These are phyloP conservation scores for Catharus fuscescens DNA, from an alignment of 2,113 vertebrate species.

Conservation along the genomic window DNA sequence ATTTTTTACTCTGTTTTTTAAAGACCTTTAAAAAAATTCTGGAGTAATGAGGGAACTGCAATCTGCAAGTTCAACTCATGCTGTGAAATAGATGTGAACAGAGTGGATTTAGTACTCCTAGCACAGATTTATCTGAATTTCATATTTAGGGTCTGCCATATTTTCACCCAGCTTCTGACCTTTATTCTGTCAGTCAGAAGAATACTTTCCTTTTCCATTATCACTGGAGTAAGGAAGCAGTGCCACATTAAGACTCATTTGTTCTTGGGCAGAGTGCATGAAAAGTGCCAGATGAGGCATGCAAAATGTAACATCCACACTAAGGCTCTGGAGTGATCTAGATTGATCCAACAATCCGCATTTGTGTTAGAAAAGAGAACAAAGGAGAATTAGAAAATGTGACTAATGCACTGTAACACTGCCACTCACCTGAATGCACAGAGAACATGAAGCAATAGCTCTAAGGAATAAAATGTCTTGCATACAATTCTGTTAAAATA, in stretches of 20 bases:
- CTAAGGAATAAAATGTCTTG: neutral
- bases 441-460: neutral
- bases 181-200: neutral
- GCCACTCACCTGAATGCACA: neutral
- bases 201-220: neutral
- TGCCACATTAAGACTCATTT: neutral
- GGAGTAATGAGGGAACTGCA: neutral
- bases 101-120: neutral
- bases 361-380: neutral
- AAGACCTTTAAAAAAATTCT: neutral
- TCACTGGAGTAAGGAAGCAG: neutral
- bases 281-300: neutral
- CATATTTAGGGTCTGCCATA: neutral
- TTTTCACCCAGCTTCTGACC: conserved; percentile 5
- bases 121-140: neutral
- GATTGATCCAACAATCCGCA: neutral
- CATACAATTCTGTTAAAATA: neutral
- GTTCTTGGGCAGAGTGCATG: neutral
- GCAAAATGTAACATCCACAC: neutral
- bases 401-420: neutral
- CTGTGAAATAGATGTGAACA: neutral
- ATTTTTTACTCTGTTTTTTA: neutral
- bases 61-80: neutral
- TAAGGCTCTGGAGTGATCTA: neutral
- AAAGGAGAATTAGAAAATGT: neutral